A percentile compares a stretch with the other conserved stretches of the same genome.
phyloP scores from a whole-genome alignment of 2,888 invertebrate genomes.

The Atethmia centrago region DNA sequence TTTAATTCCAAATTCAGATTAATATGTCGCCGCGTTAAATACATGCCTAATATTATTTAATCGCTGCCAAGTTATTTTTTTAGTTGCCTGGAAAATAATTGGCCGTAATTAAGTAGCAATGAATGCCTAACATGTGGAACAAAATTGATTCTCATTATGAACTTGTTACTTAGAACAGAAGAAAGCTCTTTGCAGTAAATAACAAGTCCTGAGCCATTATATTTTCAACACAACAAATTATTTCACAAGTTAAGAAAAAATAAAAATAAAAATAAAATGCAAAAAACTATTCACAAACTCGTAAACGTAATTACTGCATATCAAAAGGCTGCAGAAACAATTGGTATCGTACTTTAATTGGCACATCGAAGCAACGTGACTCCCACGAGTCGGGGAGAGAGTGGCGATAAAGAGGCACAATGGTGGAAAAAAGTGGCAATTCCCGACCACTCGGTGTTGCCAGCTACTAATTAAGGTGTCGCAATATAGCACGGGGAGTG shows the following conservation, averaged over 20 bases:
- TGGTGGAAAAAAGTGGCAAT: constrained; percentile 81
- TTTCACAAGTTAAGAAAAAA: constrained; percentile 1
- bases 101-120: neutral
- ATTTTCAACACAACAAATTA: neutral
- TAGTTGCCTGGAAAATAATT: too few species aligned
- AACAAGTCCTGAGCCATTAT: neutral
- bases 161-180: neutral
- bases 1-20: too few species aligned
- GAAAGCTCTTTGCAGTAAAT: neutral
- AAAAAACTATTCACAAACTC: constrained; percentile 45
- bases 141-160: neutral
- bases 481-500: constrained; percentile 70
- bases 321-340: constrained; percentile 63
- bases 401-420: constrained; percentile 76
- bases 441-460: constrained; percentile 77
- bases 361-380: constrained; percentile 75
- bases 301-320: constrained; percentile 68
- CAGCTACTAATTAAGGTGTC: constrained; percentile 83
- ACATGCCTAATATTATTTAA: too few species aligned
- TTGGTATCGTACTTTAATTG: constrained; percentile 75
- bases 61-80: too few species aligned
- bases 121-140: neutral
- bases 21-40: too few species aligned
- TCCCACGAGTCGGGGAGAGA: constrained; percentile 73
- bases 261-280: constrained; percentile 14